Evolutionary conservation across 2,113 vertebrate genomes (phyloP), one percentile per base, ranked within the genome.

Genomic region (Pelusios castaneus): DNA sequence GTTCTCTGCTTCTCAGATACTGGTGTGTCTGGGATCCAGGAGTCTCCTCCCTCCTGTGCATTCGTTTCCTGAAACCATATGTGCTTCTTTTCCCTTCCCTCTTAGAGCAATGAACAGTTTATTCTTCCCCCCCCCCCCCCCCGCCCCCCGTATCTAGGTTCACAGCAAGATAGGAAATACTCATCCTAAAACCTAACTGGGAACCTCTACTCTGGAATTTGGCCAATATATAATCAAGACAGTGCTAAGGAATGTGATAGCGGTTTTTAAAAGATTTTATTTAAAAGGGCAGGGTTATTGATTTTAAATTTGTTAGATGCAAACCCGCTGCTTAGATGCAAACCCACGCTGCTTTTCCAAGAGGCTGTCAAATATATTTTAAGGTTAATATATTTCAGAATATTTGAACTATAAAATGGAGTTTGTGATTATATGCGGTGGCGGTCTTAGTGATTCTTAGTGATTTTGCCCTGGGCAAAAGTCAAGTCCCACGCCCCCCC

Each of bases 41-140:
- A 47, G 78, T 34, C 51, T 80, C 13, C 0, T 0, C 73, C 8
- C 58, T 92, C 13, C 6, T 21, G 2, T 75, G 24, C 22, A 13
- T 11, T 25, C 38, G 22, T 43, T 8, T 52, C 38, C 10, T 84
- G 21, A 45, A 82, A 0, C 29, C 77, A 5, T 0, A 0, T 6
- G 9, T 82, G 8, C 12, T 52, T 47, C 5, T 14, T 77, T 27
- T 86, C 8, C 13, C 25, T 56, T 75, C 47, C 84, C 8, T 63
- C 4, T 67, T 8, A 6, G 34, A 67, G 19, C 16, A n/a, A 67
- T 19, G n/a, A n/a, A 67, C 16, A n/a, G 34, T 67, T 67, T n/a
- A 67, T 67, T 63, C 17, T 67, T 5, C 4, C 60, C 29, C 60
- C 17, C 4, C 4, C 60, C 29, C 60, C 17, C 4, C 4, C 60